These are phyloP conservation scores for Cheilinus undulatus DNA, from an alignment of 2,113 vertebrate genomes.

Conservation along the genomic window DNA sequence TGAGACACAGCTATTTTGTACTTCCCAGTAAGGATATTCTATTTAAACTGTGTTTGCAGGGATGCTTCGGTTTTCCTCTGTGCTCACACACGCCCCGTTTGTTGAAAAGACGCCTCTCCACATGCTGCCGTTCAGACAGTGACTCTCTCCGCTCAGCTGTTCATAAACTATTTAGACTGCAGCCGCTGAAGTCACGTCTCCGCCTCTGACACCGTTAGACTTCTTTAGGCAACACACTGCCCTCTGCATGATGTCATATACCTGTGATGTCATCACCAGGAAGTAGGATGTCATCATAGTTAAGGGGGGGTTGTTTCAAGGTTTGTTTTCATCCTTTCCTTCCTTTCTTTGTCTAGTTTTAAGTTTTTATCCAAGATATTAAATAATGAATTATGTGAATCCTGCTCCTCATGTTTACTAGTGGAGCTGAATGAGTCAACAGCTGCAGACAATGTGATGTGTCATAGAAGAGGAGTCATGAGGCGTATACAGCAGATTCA, in stretches of 20 bases:
- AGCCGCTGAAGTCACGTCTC: constrained; percentile 41
- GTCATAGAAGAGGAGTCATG: not conserved
- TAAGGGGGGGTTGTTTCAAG: not conserved
- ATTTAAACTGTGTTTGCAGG: too few relatives aligned
- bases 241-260: constrained; percentile 48
- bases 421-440: constrained; percentile 7
- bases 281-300: not conserved
- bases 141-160: constrained; percentile 30
- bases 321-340: too few relatives aligned
- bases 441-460: not conserved
- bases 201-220: constrained; percentile 27
- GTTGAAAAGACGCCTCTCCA: not conserved
- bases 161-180: constrained; percentile 60
- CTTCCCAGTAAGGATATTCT: too few relatives aligned
- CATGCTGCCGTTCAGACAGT: not conserved
- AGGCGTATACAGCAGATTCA: too few relatives aligned
- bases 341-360: too few relatives aligned
- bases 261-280: constrained; percentile 17
- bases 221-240: constrained; percentile 37
- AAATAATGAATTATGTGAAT: too few relatives aligned
- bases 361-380: too few relatives aligned
- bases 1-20: too few relatives aligned
- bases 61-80: too few relatives aligned
- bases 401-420: too few relatives aligned
- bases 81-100: too few relatives aligned